Base-by-base conservation (phyloP, 2,797 vertebrate genomes). In the Cyclura pinguis region DNA sequence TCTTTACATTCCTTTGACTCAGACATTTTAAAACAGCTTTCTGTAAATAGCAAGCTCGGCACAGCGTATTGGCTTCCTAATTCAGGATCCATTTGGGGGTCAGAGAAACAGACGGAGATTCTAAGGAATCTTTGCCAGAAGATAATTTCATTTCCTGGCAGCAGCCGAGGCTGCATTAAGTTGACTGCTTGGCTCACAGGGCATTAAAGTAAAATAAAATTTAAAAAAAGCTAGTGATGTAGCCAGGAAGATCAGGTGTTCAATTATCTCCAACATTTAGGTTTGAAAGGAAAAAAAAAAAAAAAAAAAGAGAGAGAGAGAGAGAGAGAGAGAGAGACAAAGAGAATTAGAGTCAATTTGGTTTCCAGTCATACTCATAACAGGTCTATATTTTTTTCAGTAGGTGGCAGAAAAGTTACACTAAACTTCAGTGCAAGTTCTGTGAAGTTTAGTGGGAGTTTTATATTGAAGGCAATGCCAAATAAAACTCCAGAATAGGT, bases 91-190 rank as follows among this genome's bases (percentile, higher is more conserved):
- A 0, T 2, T 92, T 92, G 93, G 89, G 86, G 89, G 89, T 92
- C 8, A 84, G 91, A 32, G n/a, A 38, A 74, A n/a, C 1, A 80
- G 78, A 74, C 87, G 52, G 84, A 91, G 89, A 89, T 94, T 90
- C 88, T n/a, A 87, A 55, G 57, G 84, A 86, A 88, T 35, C 47
- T 27, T 62, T 90, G 95, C 94, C 95, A 94, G 64, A 86, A 91
- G 47, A 90, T 84, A 94, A 94, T 91, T 18, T 83, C 64, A 72
- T 91, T 83, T 92, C 86, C 91, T 93, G 88, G 90, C 92, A 92
- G 92, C 13, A 82, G 82, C 57, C 47, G 42, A 6, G 38, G 82
- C 35, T 62, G 88, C 90, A 89, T 93, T 87, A 83, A 89, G 93
- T 90, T 89, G 90, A 76, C 0, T 67, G 55, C 89, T 87, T 93